Evolutionary conservation across 2,888 invertebrate species (phyloP).

Genomic region (Leptinotarsa juncta): DNA sequence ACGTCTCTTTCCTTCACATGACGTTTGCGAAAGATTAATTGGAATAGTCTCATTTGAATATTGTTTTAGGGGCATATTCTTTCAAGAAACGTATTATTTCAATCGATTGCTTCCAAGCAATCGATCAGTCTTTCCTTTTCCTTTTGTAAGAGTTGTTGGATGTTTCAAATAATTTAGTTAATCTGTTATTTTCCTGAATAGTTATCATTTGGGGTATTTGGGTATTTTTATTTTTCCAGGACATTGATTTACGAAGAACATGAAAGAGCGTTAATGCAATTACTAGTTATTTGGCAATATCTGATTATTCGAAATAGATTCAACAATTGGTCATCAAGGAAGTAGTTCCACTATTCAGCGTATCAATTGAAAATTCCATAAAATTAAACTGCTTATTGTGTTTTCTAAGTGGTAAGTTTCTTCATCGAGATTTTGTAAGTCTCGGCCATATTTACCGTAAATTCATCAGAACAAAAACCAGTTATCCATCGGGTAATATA

Average conservation of each 20-base stretch:
- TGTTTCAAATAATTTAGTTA: background rate
- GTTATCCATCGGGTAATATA: background rate
- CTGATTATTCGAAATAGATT: background rate
- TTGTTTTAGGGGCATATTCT: constrained; percentile 37
- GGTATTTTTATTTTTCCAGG: too few species aligned
- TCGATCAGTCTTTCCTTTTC: constrained; percentile 4
- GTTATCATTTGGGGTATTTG: too few species aligned
- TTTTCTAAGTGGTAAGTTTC: constrained; percentile 23
- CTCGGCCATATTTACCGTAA: background rate
- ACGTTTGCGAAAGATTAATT: constrained; percentile 36
- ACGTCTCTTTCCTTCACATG: constrained; percentile 33
- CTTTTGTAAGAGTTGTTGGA: background rate
- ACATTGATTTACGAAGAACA: too few species aligned
- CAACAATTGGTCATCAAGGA: constrained; percentile 30
- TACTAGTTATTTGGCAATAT: background rate
- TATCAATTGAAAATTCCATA: constrained; percentile 30
- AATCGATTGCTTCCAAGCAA: constrained; percentile 19
- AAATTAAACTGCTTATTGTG: constrained; percentile 32
- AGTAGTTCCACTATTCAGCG: constrained; percentile 16
- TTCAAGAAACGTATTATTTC: constrained; percentile 35
- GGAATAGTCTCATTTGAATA: constrained; percentile 41
- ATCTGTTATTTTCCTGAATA: background rate
- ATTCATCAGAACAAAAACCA: background rate
- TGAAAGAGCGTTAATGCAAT: background rate
- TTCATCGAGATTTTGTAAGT: constrained; percentile 15